These are phyloP conservation scores for Tinamus major DNA, from an alignment of 2,797 vertebrate genomes.

Conservation along the genomic window DNA sequence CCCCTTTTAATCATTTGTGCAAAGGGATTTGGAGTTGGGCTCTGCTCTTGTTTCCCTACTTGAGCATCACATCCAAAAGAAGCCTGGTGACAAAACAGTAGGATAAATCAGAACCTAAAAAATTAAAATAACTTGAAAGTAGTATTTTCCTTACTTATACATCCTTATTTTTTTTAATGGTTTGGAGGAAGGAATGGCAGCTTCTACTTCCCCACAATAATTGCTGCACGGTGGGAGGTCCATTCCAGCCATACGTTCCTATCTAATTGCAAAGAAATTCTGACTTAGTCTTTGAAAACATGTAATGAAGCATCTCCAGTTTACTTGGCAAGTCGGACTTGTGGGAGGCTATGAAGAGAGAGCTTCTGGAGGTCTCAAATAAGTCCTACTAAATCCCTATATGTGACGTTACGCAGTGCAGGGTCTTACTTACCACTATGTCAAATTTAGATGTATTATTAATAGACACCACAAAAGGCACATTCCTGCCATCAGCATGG, in stretches of 20 bases:
- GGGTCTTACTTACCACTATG: not conserved
- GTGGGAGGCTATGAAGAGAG: not conserved
- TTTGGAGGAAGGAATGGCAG: not conserved
- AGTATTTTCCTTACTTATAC: not conserved
- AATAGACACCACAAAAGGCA: not conserved
- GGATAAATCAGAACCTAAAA: not conserved
- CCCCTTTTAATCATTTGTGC: rapidly evolving
- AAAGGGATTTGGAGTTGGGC: not conserved
- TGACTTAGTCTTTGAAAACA: not conserved
- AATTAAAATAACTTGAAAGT: not conserved
- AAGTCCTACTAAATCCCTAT: not conserved
- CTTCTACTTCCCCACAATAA: not conserved
- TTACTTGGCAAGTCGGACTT: not conserved
- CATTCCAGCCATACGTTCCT: not conserved
- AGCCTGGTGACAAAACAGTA: not conserved
- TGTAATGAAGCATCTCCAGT: not conserved
- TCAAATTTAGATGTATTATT: not conserved
- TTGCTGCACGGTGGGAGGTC: not conserved
- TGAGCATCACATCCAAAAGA: not conserved
- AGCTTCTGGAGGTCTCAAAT: not conserved
- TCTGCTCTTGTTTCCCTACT: not conserved
- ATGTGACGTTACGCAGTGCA: not conserved
- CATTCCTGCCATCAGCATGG: not conserved
- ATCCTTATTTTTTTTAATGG: not conserved
- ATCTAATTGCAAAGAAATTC: constrained; percentile 16